Evolutionary conservation across 2,797 vertebrate species (phyloP).

Genomic region (Sternarchorhynchus goeldii): DNA sequence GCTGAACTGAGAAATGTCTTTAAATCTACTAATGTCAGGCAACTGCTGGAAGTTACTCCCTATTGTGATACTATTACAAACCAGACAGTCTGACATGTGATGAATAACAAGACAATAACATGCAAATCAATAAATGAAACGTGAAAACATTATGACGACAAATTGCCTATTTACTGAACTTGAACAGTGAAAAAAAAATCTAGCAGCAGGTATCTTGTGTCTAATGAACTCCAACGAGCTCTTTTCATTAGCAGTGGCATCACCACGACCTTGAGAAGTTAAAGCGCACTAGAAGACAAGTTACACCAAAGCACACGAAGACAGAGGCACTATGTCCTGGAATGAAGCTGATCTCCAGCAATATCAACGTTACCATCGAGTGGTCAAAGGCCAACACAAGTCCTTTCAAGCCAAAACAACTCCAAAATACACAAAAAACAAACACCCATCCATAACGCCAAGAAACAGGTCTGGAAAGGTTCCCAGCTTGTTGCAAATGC

Average conservation of each 20-base stretch:
- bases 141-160: no score
- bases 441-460: background rate
- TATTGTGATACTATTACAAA: background rate
- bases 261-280: no score
- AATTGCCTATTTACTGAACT: no score
- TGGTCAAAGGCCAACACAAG: constrained; percentile 52
- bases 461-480: background rate
- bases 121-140: no score
- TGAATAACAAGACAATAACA: no score
- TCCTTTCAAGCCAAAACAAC: constrained; percentile 37
- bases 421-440: constrained; percentile 4
- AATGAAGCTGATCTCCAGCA: constrained; percentile 38
- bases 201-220: no score
- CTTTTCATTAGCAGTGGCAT: no score
- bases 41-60: background rate
- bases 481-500: constrained; percentile 16
- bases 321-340: constrained; percentile 2
- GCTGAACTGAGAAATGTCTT: background rate
- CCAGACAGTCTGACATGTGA: background rate
- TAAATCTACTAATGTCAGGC: background rate
- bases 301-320: background rate
- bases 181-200: no score
- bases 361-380: constrained; percentile 33
- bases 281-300: no score
- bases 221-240: no score